These are phyloP conservation scores for Alligator sinensis DNA, from an alignment of 2,113 vertebrate species.

Conservation along the genomic window DNA sequence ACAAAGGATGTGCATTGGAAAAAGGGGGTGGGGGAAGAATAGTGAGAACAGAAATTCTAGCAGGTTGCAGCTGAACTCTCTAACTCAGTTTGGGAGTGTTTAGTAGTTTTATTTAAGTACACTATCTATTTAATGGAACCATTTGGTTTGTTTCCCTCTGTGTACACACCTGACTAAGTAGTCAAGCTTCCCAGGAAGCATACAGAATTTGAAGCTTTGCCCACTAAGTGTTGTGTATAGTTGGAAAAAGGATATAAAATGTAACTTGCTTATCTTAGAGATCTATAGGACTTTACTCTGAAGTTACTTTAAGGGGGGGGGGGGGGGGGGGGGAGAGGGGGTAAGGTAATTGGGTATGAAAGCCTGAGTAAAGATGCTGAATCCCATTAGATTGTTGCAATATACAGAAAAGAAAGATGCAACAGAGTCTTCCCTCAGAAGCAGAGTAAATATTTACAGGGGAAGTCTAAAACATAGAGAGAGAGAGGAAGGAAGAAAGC, in stretches of 20 bases:
- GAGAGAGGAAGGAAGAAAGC: neutral
- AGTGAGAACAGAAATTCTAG: neutral
- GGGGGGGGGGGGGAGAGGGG: no score
- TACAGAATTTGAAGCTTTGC: neutral
- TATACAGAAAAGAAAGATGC: neutral
- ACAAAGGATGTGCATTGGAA: neutral
- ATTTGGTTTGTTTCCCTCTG: slow-evolving; percentile 54
- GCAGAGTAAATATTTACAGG: neutral
- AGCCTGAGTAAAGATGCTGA: slow-evolving; percentile 4
- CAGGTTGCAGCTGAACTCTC: slow-evolving; percentile 33
- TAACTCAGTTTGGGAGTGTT: slow-evolving; percentile 21
- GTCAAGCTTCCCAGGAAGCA: neutral
- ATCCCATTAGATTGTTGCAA: slow-evolving; percentile 17
- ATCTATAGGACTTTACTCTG: slow-evolving; percentile 51
- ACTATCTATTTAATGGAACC: slow-evolving; percentile 56
- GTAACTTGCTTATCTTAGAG: slow-evolving; percentile 13
- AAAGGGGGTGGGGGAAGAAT: no score
- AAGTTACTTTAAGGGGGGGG: slow-evolving; percentile 7
- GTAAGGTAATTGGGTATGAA: neutral
- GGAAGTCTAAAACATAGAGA: neutral
- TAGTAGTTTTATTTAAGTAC: slow-evolving; percentile 61
- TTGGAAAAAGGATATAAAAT: slow-evolving; percentile 34
- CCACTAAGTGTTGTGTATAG: neutral
- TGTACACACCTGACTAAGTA: slow-evolving; percentile 67
- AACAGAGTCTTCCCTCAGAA: slow-evolving; percentile 38